Conservation (phyloP, 2,797 vertebrate species). For the Macropus fuliginosus region DNA sequence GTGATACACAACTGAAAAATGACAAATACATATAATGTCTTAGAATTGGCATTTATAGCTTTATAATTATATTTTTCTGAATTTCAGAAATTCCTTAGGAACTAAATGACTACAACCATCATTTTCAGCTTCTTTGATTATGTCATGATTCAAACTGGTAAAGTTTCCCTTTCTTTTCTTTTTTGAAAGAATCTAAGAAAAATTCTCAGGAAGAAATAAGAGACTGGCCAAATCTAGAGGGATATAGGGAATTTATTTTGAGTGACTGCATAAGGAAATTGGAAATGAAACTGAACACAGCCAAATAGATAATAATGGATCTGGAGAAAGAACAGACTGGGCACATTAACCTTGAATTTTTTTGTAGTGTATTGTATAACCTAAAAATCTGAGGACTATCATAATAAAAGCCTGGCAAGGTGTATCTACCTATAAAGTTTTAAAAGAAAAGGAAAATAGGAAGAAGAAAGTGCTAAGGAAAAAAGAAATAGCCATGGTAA, state of each 20-base stretch:
- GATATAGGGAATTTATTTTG: not conserved
- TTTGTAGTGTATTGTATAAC: not conserved
- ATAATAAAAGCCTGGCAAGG: not conserved
- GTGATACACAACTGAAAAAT: not conserved
- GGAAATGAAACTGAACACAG: slow-evolving; percentile 27
- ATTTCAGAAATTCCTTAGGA: not conserved
- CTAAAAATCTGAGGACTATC: not conserved
- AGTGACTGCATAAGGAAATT: not conserved
- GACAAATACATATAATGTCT: not conserved
- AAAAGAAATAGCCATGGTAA: not conserved
- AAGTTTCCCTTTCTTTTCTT: not conserved
- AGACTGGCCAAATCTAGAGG: not conserved
- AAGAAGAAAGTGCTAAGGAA: not conserved
- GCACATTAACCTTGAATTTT: not conserved
- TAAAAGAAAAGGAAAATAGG: not conserved
- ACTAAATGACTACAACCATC: not conserved
- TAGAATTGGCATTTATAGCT: not conserved
- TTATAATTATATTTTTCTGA: slow-evolving; percentile 1
- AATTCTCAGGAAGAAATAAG: not conserved
- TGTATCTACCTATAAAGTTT: not conserved
- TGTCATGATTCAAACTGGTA: not conserved
- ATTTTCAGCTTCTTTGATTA: slow-evolving; percentile 1
- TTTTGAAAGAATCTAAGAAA: not conserved
- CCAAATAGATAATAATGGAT: slow-evolving; percentile 6
- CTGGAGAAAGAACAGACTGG: slow-evolving; percentile 1